phyloP scores from a whole-genome alignment of 2,113 vertebrate species.

The Opisthocomus hoazin region DNA sequence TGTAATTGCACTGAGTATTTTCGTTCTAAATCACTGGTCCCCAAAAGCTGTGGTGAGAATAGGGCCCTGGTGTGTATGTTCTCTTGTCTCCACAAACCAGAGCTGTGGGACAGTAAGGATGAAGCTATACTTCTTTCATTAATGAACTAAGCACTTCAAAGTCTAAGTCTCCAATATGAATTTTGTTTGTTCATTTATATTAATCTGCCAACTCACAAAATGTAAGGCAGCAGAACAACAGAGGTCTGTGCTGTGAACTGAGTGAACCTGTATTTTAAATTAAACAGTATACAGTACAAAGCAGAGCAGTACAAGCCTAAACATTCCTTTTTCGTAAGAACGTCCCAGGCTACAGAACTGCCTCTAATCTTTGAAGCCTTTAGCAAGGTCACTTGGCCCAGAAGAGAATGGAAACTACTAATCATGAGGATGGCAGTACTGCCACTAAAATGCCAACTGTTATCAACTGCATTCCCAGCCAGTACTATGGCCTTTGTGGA shows the following conservation, averaged over 20 bases:
- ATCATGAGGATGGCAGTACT: no score
- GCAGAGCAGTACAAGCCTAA: no score
- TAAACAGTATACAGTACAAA: background rate
- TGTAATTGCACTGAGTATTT: background rate
- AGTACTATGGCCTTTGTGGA: no score
- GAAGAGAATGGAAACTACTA: no score
- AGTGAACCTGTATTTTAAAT: background rate
- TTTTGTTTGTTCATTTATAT: background rate
- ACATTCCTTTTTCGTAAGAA: no score
- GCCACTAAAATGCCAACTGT: no score
- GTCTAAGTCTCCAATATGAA: background rate
- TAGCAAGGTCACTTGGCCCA: no score
- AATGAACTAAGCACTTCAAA: background rate
- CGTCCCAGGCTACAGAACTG: background rate
- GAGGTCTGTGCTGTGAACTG: background rate
- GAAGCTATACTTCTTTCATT: background rate
- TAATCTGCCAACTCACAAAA: background rate
- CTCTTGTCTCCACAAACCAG: background rate
- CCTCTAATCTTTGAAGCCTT: no score
- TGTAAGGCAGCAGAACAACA: background rate
- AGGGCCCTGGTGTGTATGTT: background rate
- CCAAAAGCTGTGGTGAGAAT: background rate
- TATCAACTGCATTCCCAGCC: no score
- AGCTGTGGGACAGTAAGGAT: background rate
- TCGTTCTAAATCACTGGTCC: background rate